A percentile compares a stretch with the other conserved stretches of the same genome.
phyloP scores from a whole-genome alignment of 2,888 invertebrate genomes.

The Seira sanloemensis region DNA sequence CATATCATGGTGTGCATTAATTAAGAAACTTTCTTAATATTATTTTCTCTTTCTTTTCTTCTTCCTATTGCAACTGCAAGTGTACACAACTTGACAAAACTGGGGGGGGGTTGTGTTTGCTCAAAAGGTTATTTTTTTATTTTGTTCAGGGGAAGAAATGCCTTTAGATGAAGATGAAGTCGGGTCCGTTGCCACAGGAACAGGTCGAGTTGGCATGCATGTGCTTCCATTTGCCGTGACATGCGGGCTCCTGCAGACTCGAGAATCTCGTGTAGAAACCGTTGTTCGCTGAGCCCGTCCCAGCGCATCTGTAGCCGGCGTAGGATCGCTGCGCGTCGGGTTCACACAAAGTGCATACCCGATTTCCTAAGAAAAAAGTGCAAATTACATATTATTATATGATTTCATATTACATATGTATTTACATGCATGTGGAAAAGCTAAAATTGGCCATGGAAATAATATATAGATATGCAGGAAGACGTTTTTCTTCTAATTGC shows the following conservation, averaged over 20 bases:
- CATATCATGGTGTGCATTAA: not conserved
- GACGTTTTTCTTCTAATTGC: too few species aligned
- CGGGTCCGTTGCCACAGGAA: conserved; percentile 64
- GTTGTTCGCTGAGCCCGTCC: conserved; percentile 59
- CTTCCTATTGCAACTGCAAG: too few species aligned
- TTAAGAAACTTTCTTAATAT: too few species aligned
- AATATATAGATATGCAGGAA: too few species aligned
- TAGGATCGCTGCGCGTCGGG: conserved; percentile 69
- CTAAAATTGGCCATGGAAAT: too few species aligned
- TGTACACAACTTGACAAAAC: too few species aligned
- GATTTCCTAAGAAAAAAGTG: conserved; percentile 61
- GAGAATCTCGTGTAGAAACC: conserved; percentile 69
- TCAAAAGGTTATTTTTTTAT: not conserved
- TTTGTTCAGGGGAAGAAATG: not conserved
- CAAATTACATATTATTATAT: too few species aligned
- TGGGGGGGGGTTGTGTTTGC: not conserved
- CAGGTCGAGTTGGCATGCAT: conserved; percentile 65
- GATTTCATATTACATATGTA: too few species aligned
- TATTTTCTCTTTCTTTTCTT: too few species aligned
- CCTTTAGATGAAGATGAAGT: conserved; percentile 70
- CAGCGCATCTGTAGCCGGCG: conserved; percentile 68
- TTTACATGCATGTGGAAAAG: too few species aligned
- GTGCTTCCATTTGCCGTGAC: conserved; percentile 71
- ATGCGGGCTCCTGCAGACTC: conserved; percentile 71
- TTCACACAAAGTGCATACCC: conserved; percentile 70